Conservation (phyloP, 2,888 invertebrate genomes). For the Selenia dentaria region DNA sequence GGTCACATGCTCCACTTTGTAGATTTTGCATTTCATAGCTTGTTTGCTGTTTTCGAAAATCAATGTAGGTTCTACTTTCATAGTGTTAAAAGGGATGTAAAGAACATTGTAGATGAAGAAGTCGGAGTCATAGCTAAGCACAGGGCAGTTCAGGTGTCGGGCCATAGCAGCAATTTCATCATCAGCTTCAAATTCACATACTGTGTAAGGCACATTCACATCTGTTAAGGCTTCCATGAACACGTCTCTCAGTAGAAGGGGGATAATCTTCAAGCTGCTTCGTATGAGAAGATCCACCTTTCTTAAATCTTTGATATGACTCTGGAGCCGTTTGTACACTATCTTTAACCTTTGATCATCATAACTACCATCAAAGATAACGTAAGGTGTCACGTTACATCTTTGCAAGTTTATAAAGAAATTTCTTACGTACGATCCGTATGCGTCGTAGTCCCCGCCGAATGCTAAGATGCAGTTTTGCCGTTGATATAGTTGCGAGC, state of each 20-base stretch:
- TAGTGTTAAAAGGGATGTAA: conserved; percentile 91
- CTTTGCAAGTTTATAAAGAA: conserved; percentile 89
- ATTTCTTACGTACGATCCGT: conserved; percentile 84
- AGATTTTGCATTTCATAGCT: conserved; percentile 88
- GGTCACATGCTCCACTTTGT: conserved; percentile 88
- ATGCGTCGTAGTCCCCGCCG: conserved; percentile 94
- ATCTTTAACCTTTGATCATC: conserved; percentile 89
- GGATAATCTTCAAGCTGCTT: conserved; percentile 86
- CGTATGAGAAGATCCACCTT: conserved; percentile 83
- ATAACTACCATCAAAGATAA: conserved; percentile 92
- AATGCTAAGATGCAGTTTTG: conserved; percentile 88
- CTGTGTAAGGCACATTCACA: conserved; percentile 87
- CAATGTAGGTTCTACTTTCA: conserved; percentile 78
- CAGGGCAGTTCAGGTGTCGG: conserved; percentile 91
- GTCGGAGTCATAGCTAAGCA: conserved; percentile 97
- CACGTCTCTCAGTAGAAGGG: conserved; percentile 89
- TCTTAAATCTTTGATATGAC: conserved; percentile 85
- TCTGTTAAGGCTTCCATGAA: conserved; percentile 89
- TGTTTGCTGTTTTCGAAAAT: conserved; percentile 51
- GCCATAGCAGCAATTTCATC: conserved; percentile 94
- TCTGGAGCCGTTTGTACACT: conserved; percentile 81
- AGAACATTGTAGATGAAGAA: conserved; percentile 94
- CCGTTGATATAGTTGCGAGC: conserved; percentile 87
- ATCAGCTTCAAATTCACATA: conserved; percentile 96
- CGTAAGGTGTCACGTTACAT: conserved; percentile 89